Percentiles rank a stretch among this genome's conserved stretches.
Conservation (phyloP, 1,140 invertebrate genomes). For the Tribolium castaneum region DNA sequence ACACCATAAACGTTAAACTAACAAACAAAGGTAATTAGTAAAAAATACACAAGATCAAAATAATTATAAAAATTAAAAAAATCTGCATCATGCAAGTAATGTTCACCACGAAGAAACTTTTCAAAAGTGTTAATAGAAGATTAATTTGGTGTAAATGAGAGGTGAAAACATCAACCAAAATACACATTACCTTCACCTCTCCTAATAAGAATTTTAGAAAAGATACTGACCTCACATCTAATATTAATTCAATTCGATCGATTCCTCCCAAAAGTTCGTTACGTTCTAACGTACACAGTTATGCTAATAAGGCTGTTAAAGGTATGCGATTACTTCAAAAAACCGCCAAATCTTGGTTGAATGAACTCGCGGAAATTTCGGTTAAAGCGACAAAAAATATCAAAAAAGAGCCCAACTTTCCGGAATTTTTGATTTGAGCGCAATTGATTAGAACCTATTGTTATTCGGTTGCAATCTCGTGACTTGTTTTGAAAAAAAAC, state of each 20-base stretch:
- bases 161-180: no score
- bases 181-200: neutral
- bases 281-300: neutral
- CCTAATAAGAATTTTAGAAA: neutral
- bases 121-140: no score
- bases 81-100: no score
- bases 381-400: neutral
- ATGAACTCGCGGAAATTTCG: neutral
- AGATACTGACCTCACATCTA: neutral
- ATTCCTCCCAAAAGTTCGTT: neutral
- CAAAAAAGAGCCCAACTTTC: neutral
- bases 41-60: no score
- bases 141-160: no score
- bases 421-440: neutral
- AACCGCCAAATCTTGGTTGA: neutral
- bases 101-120: no score
- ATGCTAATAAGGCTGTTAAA: neutral
- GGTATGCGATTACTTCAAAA: neutral
- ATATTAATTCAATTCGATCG: neutral
- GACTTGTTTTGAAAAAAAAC: neutral
- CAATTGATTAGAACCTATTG: neutral
- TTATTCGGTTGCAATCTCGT: neutral
- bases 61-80: no score
- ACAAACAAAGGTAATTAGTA: no score
- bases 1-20: no score